A percentile compares a stretch with the other conserved stretches of the same genome.
Evolutionary conservation across 1,140 invertebrate genomes (phyloP).

Genomic region (Apis cerana): DNA sequence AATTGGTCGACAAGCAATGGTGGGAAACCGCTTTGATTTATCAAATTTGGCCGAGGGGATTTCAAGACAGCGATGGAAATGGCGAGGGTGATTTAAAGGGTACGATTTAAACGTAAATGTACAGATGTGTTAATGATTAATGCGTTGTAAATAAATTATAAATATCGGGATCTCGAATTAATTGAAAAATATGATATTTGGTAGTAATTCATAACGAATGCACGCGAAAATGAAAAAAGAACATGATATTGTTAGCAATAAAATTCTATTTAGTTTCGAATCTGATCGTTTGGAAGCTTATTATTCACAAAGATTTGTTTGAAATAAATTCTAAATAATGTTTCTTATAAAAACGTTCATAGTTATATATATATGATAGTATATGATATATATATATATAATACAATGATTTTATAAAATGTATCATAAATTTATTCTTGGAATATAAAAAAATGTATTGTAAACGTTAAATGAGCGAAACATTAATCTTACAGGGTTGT

Average conservation of each 20-base stretch:
- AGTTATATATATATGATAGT: no score
- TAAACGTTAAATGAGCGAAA: not conserved
- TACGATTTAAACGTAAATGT: conserved; percentile 62
- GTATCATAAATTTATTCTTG: not conserved
- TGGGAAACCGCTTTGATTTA: conserved; percentile 88
- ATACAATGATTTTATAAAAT: not conserved
- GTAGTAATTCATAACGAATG: not conserved
- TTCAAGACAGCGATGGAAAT: conserved; percentile 87
- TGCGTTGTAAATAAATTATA: not conserved
- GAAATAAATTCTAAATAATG: not conserved
- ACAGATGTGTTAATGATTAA: conserved; percentile 1
- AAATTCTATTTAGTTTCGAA: no score
- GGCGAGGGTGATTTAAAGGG: conserved; percentile 88
- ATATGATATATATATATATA: not conserved
- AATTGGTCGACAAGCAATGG: conserved; percentile 82
- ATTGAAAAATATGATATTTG: not conserved
- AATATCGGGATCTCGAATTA: not conserved
- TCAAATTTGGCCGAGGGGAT: conserved; percentile 88
- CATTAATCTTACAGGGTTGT: no score
- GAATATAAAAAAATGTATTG: not conserved
- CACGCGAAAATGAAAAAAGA: not conserved
- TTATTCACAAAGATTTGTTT: not conserved
- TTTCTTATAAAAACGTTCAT: no score
- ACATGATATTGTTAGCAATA: no score
- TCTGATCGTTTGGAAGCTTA: not conserved